Evolutionary conservation across 2,888 invertebrate species (phyloP).

Genomic region (Melitaea athalia): DNA sequence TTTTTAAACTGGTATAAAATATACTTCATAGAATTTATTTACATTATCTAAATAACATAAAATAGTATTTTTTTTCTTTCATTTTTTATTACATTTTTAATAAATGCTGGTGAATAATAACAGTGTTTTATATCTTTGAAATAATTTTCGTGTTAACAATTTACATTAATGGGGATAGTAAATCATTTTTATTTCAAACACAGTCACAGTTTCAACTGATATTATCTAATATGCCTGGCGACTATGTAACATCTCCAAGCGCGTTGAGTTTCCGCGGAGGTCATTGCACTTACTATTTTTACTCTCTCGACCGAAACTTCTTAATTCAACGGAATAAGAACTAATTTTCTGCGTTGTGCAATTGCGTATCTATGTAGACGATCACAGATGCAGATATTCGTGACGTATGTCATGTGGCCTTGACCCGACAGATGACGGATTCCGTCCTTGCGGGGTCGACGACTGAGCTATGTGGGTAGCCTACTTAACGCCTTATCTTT

Average conservation of each 20-base stretch:
- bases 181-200: neutral
- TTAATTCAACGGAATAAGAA: slow-evolving; percentile 61
- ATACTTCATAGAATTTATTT: neutral
- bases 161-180: neutral
- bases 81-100: neutral
- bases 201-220: slow-evolving; percentile 32
- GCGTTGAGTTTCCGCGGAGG: slow-evolving; percentile 58
- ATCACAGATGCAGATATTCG: slow-evolving; percentile 76
- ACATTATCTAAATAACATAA: neutral
- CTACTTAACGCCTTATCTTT: slow-evolving; percentile 37
- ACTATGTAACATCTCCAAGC: slow-evolving; percentile 63
- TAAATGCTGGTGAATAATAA: neutral
- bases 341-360: slow-evolving; percentile 49
- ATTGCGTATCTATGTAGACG: slow-evolving; percentile 72
- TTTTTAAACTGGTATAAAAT: neutral
- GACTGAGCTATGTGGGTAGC: slow-evolving; percentile 59
- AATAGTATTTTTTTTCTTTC: neutral
- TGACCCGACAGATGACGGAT: slow-evolving; percentile 77
- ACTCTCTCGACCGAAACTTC: slow-evolving; percentile 43
- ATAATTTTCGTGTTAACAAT: neutral
- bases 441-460: slow-evolving; percentile 78
- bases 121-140: neutral
- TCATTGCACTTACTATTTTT: slow-evolving; percentile 73
- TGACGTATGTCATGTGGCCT: slow-evolving; percentile 75
- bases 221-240: slow-evolving; percentile 63